phyloP scores from a whole-genome alignment of 2,797 vertebrate species.

The Sebastes taczanowskii region DNA sequence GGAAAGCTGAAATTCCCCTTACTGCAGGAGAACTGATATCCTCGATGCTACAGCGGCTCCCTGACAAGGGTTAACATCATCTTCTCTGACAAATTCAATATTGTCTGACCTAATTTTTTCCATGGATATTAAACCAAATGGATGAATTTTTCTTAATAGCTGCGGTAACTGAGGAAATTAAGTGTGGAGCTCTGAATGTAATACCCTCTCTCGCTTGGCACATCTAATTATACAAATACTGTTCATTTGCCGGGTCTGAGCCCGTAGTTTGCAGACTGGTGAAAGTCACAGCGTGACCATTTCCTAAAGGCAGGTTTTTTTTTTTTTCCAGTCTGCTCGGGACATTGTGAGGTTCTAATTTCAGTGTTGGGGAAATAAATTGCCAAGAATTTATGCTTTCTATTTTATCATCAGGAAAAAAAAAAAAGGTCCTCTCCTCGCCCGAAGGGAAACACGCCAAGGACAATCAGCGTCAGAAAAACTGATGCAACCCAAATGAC shows the following conservation, averaged over 20 bases:
- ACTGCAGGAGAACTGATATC: not conserved
- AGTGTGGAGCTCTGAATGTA: conserved; percentile 50
- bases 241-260: conserved; percentile 47
- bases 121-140: conserved; percentile 46
- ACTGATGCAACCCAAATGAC: conserved; percentile 65
- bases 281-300: conserved; percentile 48
- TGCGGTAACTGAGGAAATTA: conserved; percentile 59
- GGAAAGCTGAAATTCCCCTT: not conserved
- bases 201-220: conserved; percentile 53
- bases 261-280: conserved; percentile 33
- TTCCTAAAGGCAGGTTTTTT: conserved; percentile 43
- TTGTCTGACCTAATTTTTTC: conserved; percentile 36
- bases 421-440: conserved; percentile 60
- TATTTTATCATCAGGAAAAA: conserved; percentile 61
- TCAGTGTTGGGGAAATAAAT: conserved; percentile 60
- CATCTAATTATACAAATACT: conserved; percentile 63
- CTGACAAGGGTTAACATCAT: conserved; percentile 33
- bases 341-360: conserved; percentile 57
- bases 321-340: conserved; percentile 14
- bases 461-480: conserved; percentile 65
- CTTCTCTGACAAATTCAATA: conserved; percentile 55
- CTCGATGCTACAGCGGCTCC: not conserved
- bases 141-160: conserved; percentile 53
- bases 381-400: conserved; percentile 49
- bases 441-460: conserved; percentile 65